These are phyloP conservation scores for Cataglyphis cursor DNA, from an alignment of 2,888 invertebrate species.

Conservation along the genomic window DNA sequence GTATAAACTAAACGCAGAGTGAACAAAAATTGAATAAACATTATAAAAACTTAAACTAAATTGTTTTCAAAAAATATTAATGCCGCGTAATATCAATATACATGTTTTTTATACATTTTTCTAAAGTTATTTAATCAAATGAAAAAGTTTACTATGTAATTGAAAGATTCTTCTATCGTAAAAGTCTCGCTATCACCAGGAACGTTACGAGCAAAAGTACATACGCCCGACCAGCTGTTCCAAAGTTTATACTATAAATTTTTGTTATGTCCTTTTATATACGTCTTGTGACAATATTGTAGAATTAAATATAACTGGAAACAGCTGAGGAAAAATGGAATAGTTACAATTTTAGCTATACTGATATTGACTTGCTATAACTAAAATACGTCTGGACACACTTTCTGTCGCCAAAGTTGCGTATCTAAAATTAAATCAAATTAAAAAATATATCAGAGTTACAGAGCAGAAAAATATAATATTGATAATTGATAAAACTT, in stretches of 20 bases:
- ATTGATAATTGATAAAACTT: neutral
- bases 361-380: neutral
- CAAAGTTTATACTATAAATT: conserved; percentile 33
- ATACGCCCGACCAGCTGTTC: conserved; percentile 8
- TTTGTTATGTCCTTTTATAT: conserved; percentile 20
- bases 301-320: conserved; percentile 13
- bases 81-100: conserved; percentile 6
- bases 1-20: neutral
- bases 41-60: neutral
- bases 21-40: conserved; percentile 9
- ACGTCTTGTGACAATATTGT: conserved; percentile 13
- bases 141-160: conserved; percentile 26
- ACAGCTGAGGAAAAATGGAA: neutral
- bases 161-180: conserved; percentile 27
- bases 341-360: neutral
- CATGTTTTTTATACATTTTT: neutral
- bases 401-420: neutral
- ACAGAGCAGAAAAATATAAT: neutral
- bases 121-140: conserved; percentile 40
- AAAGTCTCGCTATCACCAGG: conserved; percentile 1
- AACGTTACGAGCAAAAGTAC: conserved; percentile 35
- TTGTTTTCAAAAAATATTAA: conserved; percentile 5
- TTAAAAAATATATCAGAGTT: neutral
- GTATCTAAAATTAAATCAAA: neutral
- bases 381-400: conserved; percentile 15